A percentile compares a stretch with the other conserved stretches of the same genome.
These are phyloP conservation scores for Elgaria multicarinata DNA, from an alignment of 2,113 vertebrate species.

Conservation along the genomic window DNA sequence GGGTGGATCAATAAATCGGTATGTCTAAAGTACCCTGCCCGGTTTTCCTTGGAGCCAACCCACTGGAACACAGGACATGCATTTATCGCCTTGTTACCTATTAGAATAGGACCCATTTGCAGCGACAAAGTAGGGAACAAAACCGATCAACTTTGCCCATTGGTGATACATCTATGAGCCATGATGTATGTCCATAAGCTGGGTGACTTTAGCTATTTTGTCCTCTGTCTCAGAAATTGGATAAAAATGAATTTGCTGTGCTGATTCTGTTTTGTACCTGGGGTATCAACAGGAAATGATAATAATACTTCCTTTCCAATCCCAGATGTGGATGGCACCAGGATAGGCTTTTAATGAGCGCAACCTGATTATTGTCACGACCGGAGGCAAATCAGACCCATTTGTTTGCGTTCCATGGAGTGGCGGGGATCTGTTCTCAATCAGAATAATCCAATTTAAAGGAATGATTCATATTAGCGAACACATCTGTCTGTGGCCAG, in stretches of 20 bases:
- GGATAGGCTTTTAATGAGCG: conserved; percentile 64
- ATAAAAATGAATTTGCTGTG: background rate
- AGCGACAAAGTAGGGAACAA: accelerated
- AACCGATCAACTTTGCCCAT: accelerated
- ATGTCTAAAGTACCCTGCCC: background rate
- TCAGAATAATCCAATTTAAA: conserved; percentile 80
- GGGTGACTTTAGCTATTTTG: background rate
- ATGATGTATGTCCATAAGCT: background rate
- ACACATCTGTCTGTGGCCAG: conserved; percentile 78
- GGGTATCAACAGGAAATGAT: background rate
- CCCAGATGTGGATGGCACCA: conserved; percentile 31
- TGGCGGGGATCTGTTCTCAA: conserved; percentile 69
- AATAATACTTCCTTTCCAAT: conserved; percentile 48
- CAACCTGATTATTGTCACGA: conserved; percentile 55
- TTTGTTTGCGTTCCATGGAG: conserved; percentile 63
- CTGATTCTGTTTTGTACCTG: accelerated
- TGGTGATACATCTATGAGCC: background rate
- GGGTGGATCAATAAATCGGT: background rate
- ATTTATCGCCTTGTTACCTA: background rate
- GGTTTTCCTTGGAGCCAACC: conserved; percentile 4
- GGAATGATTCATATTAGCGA: conserved; percentile 79
- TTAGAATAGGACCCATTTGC: accelerated
- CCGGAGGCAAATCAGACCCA: conserved; percentile 56
- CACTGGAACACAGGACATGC: background rate
- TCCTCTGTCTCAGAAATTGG: conserved; percentile 10